These are phyloP conservation scores for Sebastes hubbsi DNA, from an alignment of 2,797 vertebrate species.

Conservation along the genomic window DNA sequence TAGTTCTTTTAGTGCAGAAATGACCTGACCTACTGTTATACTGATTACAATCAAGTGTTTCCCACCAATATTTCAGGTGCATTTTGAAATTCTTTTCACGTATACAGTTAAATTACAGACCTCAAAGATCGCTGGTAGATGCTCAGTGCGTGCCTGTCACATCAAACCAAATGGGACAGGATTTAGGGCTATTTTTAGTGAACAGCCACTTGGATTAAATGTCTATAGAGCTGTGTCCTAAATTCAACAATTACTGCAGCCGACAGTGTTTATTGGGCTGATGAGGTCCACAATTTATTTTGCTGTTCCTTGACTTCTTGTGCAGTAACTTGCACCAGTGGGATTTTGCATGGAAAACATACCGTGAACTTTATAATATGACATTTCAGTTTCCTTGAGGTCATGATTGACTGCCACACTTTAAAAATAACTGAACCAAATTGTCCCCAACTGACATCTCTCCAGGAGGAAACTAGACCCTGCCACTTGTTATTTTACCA, in stretches of 20 bases:
- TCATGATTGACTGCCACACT: slow-evolving; percentile 9
- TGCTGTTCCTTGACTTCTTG: neutral
- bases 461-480: neutral
- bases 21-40: neutral
- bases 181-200: slow-evolving; percentile 66
- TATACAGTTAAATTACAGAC: slow-evolving; percentile 12
- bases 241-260: slow-evolving; percentile 62
- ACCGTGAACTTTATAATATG: neutral
- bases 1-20: neutral
- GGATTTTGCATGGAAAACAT: neutral
- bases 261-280: slow-evolving; percentile 41
- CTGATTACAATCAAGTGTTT: neutral
- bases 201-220: slow-evolving; percentile 56
- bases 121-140: slow-evolving; percentile 26
- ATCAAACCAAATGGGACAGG: slow-evolving; percentile 56
- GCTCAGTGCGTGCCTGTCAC: slow-evolving; percentile 31
- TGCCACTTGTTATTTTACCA: slow-evolving; percentile 20
- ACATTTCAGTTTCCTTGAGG: slow-evolving; percentile 9
- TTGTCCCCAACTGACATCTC: slow-evolving; percentile 25
- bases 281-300: slow-evolving; percentile 21
- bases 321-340: neutral
- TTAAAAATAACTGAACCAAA: slow-evolving; percentile 12
- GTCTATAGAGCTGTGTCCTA: slow-evolving; percentile 53
- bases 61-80: neutral
- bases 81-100: neutral